Conservation (phyloP, 2,113 vertebrate species). For the Ptyas mucosa region DNA sequence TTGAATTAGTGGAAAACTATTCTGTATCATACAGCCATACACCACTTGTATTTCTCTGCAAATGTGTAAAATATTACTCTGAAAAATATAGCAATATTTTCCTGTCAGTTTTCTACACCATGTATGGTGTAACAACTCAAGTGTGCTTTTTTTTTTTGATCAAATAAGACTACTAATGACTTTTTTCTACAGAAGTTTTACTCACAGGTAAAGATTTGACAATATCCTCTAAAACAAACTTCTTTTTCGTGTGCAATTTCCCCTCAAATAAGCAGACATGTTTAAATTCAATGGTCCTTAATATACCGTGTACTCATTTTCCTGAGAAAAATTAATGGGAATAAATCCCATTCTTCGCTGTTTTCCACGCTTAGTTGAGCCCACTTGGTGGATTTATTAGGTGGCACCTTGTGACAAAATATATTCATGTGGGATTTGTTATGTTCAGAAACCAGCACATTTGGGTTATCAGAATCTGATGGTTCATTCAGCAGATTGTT, state of each 20-base stretch:
- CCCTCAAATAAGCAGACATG: background rate
- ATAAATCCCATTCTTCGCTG: background rate
- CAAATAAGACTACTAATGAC: background rate
- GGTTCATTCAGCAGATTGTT: background rate
- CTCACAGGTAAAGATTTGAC: background rate
- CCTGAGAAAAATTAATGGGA: background rate
- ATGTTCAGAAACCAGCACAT: background rate
- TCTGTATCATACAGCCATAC: background rate
- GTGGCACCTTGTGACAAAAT: background rate
- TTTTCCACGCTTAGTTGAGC: background rate
- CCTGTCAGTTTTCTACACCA: background rate
- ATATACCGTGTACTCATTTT: background rate
- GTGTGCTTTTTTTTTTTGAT: background rate
- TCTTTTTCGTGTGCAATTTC: background rate
- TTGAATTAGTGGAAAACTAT: background rate
- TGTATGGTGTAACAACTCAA: background rate
- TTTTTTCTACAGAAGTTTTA: background rate
- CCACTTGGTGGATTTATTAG: background rate
- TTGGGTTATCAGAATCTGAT: background rate
- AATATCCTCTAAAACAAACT: background rate
- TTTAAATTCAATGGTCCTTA: background rate
- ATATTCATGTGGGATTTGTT: background rate
- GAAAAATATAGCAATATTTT: background rate
- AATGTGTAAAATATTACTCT: background rate
- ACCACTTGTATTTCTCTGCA: background rate